Evolutionary conservation across 1,140 invertebrate genomes (phyloP).

Genomic region (Cyclargus thomasi): DNA sequence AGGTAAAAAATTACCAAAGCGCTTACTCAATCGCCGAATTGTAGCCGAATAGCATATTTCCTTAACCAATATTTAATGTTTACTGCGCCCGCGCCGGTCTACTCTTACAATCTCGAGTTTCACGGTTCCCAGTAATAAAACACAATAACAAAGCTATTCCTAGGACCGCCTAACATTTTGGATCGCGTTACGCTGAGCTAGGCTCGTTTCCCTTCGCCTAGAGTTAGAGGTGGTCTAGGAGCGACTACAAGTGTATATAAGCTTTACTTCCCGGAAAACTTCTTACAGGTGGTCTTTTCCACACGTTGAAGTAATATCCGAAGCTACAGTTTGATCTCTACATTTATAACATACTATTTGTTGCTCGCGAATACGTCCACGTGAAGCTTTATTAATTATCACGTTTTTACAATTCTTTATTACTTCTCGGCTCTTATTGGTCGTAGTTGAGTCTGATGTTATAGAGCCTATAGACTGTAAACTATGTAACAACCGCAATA

Average conservation of each 20-base stretch:
- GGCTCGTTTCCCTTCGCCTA: neutral
- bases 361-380: too few relatives aligned
- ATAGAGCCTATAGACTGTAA: too few relatives aligned
- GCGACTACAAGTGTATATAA: neutral
- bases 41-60: neutral
- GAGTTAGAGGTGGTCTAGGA: neutral
- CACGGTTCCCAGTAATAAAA: slow-evolving; percentile 3
- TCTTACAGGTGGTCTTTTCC: neutral
- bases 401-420: too few relatives aligned
- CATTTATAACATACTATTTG: too few relatives aligned
- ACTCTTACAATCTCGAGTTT: slow-evolving; percentile 5
- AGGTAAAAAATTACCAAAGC: too few relatives aligned
- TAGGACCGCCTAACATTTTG: slow-evolving; percentile 5
- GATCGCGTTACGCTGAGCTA: slow-evolving; percentile 7
- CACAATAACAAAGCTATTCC: slow-evolving; percentile 12
- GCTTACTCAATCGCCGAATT: neutral
- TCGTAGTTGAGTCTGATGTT: too few relatives aligned
- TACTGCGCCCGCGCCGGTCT: neutral
- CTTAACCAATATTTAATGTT: neutral
- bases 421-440: too few relatives aligned
- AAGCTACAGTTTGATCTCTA: too few relatives aligned
- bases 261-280: neutral
- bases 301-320: too few relatives aligned
- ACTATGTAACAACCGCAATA: too few relatives aligned
- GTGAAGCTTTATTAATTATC: too few relatives aligned